A percentile compares a stretch with the other conserved stretches of the same genome.
phyloP scores from a whole-genome alignment of 2,888 invertebrate genomes.

The Macrophya alboannulata region DNA sequence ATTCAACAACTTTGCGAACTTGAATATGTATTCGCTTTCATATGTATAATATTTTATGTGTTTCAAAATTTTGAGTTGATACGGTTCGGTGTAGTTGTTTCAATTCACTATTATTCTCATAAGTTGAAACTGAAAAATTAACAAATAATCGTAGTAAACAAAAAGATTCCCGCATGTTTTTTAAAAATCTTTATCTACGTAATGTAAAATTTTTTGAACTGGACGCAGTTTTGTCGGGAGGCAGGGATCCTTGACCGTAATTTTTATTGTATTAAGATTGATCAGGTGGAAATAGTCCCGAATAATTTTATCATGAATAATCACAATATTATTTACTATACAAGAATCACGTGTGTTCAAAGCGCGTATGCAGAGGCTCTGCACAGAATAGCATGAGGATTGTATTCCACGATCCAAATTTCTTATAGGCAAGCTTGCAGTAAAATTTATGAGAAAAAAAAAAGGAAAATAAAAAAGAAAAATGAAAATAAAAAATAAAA shows the following conservation, averaged over 20 bases:
- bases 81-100: background rate
- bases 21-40: conserved; percentile 5
- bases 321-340: conserved; percentile 70
- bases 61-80: background rate
- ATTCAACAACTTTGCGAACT: conserved; percentile 3
- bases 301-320: conserved; percentile 71
- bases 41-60: background rate
- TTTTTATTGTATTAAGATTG: background rate
- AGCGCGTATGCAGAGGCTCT: background rate
- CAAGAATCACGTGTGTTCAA: conserved; percentile 54
- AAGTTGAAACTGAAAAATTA: background rate
- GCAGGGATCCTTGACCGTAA: background rate
- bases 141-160: background rate
- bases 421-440: background rate
- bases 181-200: background rate
- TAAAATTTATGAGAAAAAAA: background rate
- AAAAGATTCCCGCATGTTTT: background rate
- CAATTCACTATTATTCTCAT: background rate
- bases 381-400: background rate
- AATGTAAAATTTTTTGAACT: background rate
- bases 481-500: conserved; percentile 13
- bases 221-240: background rate
- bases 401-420: background rate
- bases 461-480: background rate
- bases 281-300: background rate